Conservation (phyloP, 2,797 vertebrate genomes). For the Notamacropus eugenii region DNA sequence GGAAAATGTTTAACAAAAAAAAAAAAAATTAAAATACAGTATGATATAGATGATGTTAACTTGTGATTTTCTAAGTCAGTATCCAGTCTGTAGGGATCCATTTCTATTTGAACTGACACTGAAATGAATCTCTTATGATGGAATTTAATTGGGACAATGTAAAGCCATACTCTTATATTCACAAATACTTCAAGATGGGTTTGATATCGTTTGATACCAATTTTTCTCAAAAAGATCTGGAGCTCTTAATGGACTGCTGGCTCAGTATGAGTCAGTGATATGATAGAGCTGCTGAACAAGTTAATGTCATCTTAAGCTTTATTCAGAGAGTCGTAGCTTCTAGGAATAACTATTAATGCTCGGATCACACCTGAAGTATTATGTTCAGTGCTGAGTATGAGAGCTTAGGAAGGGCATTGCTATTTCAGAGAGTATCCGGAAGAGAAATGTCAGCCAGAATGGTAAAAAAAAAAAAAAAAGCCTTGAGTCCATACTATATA, state of each 20-base stretch:
- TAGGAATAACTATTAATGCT: neutral
- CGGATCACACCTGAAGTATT: neutral
- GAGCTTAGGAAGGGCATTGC: neutral
- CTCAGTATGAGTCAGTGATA: neutral
- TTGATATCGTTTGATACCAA: neutral
- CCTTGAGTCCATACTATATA: neutral
- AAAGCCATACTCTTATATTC: neutral
- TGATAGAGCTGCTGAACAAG: neutral
- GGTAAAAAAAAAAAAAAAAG: neutral
- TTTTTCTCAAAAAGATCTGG: neutral
- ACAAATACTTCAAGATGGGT: neutral
- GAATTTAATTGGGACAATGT: neutral
- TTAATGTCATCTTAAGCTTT: neutral
- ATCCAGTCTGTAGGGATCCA: neutral
- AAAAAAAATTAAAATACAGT: neutral
- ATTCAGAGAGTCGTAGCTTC: neutral
- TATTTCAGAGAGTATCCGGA: neutral
- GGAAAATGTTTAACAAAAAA: neutral
- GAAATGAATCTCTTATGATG: neutral
- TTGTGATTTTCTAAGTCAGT: neutral
- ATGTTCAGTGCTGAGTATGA: neutral
- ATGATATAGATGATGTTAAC: neutral
- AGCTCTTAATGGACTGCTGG: neutral
- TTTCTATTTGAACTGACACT: neutral
- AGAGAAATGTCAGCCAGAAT: neutral